Evolutionary conservation across 2,797 vertebrate species (phyloP).

Genomic region (Tarsius wallacei): DNA sequence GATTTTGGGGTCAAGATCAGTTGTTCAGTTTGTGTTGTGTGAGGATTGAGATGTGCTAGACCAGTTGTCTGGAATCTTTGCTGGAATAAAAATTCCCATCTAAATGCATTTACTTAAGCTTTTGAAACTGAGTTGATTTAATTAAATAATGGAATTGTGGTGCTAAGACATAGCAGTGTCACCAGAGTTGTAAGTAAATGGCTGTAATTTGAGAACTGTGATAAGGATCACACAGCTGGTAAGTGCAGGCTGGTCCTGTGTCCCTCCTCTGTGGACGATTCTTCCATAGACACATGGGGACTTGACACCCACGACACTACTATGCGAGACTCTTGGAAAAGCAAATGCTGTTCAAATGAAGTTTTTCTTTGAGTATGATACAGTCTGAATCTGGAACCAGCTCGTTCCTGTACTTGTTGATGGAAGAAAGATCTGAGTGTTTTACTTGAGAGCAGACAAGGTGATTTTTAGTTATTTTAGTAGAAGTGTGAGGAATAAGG

Average conservation of each 20-base stretch:
- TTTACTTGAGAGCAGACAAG: background rate
- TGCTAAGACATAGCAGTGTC: background rate
- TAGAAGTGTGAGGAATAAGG: background rate
- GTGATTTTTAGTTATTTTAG: background rate
- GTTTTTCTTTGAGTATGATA: background rate
- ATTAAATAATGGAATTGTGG: background rate
- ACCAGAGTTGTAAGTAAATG: background rate
- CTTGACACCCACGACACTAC: background rate
- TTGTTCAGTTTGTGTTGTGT: background rate
- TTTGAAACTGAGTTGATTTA: background rate
- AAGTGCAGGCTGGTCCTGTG: background rate
- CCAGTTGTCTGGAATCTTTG: background rate
- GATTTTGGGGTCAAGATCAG: background rate
- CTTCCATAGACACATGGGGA: background rate
- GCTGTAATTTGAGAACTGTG: background rate
- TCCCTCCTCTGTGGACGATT: background rate
- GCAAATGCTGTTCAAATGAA: background rate
- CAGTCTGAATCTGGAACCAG: background rate
- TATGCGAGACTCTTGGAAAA: background rate
- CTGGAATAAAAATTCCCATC: background rate
- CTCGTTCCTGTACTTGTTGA: background rate
- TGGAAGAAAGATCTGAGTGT: background rate
- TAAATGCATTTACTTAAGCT: background rate
- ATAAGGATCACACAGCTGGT: background rate
- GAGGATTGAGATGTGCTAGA: background rate